These are phyloP conservation scores for Lasiurus cinereus DNA, from an alignment of 2,113 vertebrate genomes.

Conservation along the genomic window DNA sequence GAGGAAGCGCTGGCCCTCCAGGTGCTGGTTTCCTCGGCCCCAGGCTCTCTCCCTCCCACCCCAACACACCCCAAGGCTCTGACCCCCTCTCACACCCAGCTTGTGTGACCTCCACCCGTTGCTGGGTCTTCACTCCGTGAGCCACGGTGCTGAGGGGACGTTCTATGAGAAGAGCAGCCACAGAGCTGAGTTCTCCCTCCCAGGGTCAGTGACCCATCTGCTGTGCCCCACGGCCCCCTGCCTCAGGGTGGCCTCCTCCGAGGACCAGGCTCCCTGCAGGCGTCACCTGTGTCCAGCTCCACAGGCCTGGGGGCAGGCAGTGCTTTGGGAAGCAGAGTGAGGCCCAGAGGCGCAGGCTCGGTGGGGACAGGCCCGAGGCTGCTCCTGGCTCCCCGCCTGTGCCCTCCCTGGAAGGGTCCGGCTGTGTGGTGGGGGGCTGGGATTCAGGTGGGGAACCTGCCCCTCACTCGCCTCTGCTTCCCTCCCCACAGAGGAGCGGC, in stretches of 20 bases:
- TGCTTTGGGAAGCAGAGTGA: not conserved
- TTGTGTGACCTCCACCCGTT: not conserved
- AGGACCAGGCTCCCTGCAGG: not conserved
- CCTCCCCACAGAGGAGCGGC: conserved; percentile 87
- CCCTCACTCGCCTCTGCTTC: not conserved
- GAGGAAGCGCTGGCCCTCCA: accelerated
- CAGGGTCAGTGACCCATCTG: not conserved
- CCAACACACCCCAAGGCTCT: no score
- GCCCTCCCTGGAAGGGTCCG: not conserved
- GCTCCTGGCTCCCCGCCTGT: not conserved
- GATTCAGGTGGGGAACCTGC: not conserved
- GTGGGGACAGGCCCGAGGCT: not conserved
- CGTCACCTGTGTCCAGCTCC: not conserved
- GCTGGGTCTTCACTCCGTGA: not conserved
- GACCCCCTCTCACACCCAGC: not conserved
- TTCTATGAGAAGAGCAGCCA: not conserved
- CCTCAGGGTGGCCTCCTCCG: not conserved
- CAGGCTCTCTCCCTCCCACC: not conserved
- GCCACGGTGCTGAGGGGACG: not conserved
- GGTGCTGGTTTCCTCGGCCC: not conserved
- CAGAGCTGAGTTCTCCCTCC: not conserved
- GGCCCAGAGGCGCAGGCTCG: no score
- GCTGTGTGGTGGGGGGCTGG: not conserved
- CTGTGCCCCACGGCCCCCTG: not conserved
- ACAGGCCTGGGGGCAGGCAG: not conserved